Conservation (phyloP, 2,113 vertebrate genomes). For the Hydrochoerus hydrochaeris region DNA sequence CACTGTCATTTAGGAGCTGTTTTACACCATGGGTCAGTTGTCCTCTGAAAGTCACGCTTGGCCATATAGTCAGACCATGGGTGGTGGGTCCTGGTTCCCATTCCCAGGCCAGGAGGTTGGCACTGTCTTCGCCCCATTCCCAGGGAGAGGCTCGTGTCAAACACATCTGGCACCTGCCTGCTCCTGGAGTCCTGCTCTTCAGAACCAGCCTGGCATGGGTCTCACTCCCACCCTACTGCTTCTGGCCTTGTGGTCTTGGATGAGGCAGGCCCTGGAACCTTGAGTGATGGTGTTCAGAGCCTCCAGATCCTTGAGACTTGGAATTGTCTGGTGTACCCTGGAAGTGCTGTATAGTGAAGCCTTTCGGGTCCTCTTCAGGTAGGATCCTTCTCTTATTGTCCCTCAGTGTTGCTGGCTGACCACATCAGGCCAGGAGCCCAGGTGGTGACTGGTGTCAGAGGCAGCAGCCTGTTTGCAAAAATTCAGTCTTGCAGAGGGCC, state of each 20-base stretch:
- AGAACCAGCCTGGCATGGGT: too few relatives aligned
- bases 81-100: neutral
- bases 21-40: neutral
- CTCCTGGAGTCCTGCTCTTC: neutral
- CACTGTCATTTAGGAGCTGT: accelerated
- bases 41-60: neutral
- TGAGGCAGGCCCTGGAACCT: neutral
- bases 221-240: too few relatives aligned
- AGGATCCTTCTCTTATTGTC: neutral
- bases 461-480: neutral
- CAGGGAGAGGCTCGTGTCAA: neutral
- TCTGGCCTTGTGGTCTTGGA: neutral
- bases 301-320: neutral
- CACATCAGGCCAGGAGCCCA: neutral
- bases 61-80: neutral
- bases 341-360: neutral
- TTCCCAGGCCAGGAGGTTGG: neutral
- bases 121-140: neutral
- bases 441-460: neutral
- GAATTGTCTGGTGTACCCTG: too few relatives aligned
- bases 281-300: neutral
- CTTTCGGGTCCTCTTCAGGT: neutral
- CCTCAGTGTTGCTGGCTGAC: neutral
- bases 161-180: too few relatives aligned
- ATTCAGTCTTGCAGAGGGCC: neutral